Conservation (phyloP, 2,113 vertebrate genomes). For the Globicephala melas region DNA sequence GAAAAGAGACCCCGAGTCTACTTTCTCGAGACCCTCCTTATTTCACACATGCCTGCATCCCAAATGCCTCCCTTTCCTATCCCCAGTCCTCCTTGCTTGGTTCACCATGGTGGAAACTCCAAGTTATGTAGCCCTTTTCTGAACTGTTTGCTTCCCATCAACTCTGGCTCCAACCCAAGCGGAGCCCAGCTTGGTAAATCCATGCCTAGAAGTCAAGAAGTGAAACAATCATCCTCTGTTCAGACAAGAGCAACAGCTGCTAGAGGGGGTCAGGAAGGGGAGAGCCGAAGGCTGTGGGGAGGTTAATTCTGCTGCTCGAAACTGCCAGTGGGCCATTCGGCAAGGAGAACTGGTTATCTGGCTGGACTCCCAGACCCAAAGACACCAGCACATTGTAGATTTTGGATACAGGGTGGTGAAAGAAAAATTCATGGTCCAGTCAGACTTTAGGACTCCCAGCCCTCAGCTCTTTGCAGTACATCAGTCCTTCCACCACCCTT, state of each 20-base stretch:
- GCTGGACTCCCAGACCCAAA: neutral
- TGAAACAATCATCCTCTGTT: conserved; percentile 23
- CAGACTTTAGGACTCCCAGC: neutral
- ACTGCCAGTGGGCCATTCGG: neutral
- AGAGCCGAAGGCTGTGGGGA: neutral
- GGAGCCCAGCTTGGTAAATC: neutral
- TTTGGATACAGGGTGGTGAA: neutral
- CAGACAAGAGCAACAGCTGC: conserved; percentile 3
- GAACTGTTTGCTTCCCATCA: neutral
- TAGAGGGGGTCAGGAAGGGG: neutral
- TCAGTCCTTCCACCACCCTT: neutral
- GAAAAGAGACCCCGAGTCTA: neutral
- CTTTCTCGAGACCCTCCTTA: neutral
- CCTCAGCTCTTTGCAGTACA: neutral
- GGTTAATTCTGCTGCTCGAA: neutral
- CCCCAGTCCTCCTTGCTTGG: neutral
- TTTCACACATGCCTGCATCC: neutral
- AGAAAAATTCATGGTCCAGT: neutral
- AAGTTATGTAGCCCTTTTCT: neutral
- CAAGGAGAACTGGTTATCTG: neutral
- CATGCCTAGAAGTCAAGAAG: conserved; percentile 6
- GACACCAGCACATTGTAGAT: neutral
- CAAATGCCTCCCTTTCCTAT: neutral
- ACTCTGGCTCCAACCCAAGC: neutral
- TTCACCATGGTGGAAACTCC: neutral